Conservation (phyloP, 2,888 invertebrate genomes). For the Subacronicta megacephala region DNA sequence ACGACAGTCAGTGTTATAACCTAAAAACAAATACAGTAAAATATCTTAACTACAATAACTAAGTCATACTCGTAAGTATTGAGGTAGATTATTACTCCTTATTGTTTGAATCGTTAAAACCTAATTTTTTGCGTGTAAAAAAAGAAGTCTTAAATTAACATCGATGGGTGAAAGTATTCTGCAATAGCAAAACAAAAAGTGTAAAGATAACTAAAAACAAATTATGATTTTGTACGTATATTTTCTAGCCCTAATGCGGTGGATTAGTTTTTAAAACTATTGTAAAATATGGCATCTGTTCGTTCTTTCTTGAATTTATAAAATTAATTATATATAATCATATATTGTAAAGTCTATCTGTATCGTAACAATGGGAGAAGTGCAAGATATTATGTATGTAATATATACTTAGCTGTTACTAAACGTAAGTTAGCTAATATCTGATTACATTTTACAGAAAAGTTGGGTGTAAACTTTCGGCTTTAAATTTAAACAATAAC, state of each 20-base stretch:
- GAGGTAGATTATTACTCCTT: constrained; percentile 54
- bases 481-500: not conserved
- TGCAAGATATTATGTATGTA: no score
- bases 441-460: not conserved
- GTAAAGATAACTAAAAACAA: constrained; percentile 2
- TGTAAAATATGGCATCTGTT: not conserved
- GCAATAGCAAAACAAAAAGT: constrained; percentile 21
- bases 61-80: constrained; percentile 50
- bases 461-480: not conserved
- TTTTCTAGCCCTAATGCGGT: not conserved
- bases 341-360: no score
- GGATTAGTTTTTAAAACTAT: not conserved
- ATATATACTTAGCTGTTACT: not conserved
- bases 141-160: constrained; percentile 40
- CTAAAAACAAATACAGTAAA: constrained; percentile 48
- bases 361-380: no score
- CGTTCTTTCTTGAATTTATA: not conserved
- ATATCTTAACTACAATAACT: constrained; percentile 50
- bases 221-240: constrained; percentile 1
- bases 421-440: not conserved
- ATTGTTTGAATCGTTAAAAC: constrained; percentile 32
- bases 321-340: no score
- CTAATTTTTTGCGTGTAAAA: constrained; percentile 28
- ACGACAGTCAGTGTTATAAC: constrained; percentile 38
- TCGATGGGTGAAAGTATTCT: constrained; percentile 37